Base-by-base conservation (phyloP, 2,888 invertebrate species). In the Philereme transversata region DNA sequence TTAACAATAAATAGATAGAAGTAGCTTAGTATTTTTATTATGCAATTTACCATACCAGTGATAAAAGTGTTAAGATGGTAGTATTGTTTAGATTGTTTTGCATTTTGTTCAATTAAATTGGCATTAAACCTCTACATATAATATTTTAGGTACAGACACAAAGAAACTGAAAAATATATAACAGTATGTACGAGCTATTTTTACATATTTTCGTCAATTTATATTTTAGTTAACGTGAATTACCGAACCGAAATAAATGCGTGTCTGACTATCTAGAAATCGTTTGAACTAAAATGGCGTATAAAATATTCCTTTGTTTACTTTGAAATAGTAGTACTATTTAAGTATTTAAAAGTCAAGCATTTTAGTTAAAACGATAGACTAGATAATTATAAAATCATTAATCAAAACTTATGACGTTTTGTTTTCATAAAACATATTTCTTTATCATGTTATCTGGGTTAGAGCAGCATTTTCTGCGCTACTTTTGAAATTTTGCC, bases 1-100 rank as follows among this genome's bases (percentile, higher is more conserved):
- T 67, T 70, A 69, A 69, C 48, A 64, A 64, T 66, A 65, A 65
- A 67, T 60, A 67, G 57, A 63, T 56, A 61, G 54, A 11, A 50
- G 53, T 57, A 40, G 46, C 54, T 64, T 41, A 33, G 36, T 49
- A 40, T 43, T 59, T 36, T 49, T 62, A 64, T 69, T 66, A 64
- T 70, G 64, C 64, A 48, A 43, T 63, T 53, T 46, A 54, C 52
- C 51, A 36, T 45, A 60, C 34, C 47, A 36, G 45, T 10, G 51
- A 51, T 53, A 5, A 35, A n/a, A 35, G 4, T 46, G n/a, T 11
- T 34, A 8, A 6, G 8, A 11, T 48, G 41, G 43, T 44, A 22
- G 22, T 22, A 22, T 22, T 22, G 3, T 22, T 22, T 22, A 22
- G 22, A 22, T 22, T 3, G 22, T 22, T 22, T 22, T 22, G 22